phyloP scores from a whole-genome alignment of 2,888 invertebrate genomes.

The Ethmia dodecea region DNA sequence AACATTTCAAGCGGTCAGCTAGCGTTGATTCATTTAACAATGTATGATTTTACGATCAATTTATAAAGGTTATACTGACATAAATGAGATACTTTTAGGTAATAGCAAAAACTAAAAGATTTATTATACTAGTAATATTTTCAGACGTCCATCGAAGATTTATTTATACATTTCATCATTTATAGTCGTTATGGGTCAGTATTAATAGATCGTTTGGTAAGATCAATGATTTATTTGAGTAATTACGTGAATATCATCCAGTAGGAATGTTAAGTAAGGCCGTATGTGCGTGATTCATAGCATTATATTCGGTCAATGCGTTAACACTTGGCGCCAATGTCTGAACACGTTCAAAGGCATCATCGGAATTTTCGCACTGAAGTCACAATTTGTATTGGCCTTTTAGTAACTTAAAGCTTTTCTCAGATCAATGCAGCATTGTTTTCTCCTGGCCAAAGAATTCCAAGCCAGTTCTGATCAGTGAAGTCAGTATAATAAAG shows the following conservation, averaged over 20 bases:
- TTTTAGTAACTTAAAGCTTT: too few species aligned
- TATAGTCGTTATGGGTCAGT: slow-evolving; percentile 1
- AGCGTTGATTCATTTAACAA: too few species aligned
- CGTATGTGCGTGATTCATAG: slow-evolving; percentile 56
- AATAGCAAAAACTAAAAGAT: too few species aligned
- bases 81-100: too few species aligned
- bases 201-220: slow-evolving; percentile 13
- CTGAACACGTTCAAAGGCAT: slow-evolving; percentile 12
- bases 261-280: slow-evolving; percentile 71
- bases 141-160: slow-evolving; percentile 1
- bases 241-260: slow-evolving; percentile 62
- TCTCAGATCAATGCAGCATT: too few species aligned
- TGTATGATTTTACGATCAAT: too few species aligned
- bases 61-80: too few species aligned
- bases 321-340: slow-evolving; percentile 52
- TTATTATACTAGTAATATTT: slow-evolving; percentile 1
- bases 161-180: background rate
- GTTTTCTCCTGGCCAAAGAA: too few species aligned
- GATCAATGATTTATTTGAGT: slow-evolving; percentile 54
- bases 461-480: too few species aligned
- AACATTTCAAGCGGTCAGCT: too few species aligned
- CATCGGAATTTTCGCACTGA: slow-evolving; percentile 5
- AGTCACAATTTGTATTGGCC: too few species aligned
- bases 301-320: slow-evolving; percentile 67
- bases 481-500: too few species aligned